Evolutionary conservation across 2,113 vertebrate genomes (phyloP).

Genomic region (Brachyhypopomus gauderio): DNA sequence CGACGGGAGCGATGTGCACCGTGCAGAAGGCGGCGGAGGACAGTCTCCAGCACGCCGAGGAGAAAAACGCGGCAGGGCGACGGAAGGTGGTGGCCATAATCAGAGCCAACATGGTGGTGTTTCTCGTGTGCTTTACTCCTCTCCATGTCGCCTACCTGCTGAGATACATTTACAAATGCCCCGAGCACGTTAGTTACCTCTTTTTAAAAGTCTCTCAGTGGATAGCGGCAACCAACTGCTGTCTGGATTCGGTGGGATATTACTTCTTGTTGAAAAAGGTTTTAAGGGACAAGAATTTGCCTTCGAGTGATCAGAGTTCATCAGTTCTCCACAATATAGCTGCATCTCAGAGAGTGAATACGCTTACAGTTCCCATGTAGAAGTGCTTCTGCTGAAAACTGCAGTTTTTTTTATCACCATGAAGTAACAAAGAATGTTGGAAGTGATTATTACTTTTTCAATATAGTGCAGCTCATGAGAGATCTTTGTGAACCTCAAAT

Average conservation of each 20-base stretch:
- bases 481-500: no score
- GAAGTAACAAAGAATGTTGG: no score
- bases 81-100: constrained; percentile 58
- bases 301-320: not conserved
- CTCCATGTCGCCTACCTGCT: constrained; percentile 61
- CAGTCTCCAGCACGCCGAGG: not conserved
- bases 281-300: constrained; percentile 17
- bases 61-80: constrained; percentile 41
- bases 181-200: not conserved
- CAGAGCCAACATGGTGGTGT: constrained; percentile 67
- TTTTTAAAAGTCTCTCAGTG: constrained; percentile 61
- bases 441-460: no score
- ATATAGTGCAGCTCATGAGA: no score
- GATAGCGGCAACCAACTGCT: constrained; percentile 73
- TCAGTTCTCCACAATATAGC: not conserved
- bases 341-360: no score
- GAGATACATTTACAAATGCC: not conserved
- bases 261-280: constrained; percentile 67
- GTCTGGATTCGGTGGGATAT: constrained; percentile 69
- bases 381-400: no score
- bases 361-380: no score
- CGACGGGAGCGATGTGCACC: constrained; percentile 57
- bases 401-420: no score
- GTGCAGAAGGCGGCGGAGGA: constrained; percentile 44
- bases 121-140: constrained; percentile 71